A percentile compares a stretch with the other conserved stretches of the same genome.
Conservation (phyloP, 92 coral and sea anemone species). For the Chrysogorgia sp. region DNA sequence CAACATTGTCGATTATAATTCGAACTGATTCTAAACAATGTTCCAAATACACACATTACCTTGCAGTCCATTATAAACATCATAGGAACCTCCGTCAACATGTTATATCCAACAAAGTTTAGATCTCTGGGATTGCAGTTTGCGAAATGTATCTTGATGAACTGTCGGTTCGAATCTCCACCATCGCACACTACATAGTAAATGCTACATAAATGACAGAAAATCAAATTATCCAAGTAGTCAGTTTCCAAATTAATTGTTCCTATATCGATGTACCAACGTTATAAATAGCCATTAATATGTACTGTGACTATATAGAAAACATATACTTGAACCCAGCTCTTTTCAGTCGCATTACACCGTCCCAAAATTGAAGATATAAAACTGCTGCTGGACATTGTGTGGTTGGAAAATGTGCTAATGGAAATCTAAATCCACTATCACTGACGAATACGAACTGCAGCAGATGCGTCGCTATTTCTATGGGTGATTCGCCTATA, state of each 20-base stretch:
- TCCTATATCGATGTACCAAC: too few species aligned
- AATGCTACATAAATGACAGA: background rate
- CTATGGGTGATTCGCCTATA: too few species aligned
- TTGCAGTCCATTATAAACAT: conserved; percentile 25
- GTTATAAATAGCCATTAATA: too few species aligned
- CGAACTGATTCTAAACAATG: background rate
- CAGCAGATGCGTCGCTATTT: background rate
- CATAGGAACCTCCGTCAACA: conserved; percentile 20
- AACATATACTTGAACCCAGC: background rate
- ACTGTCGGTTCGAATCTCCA: conserved; percentile 16
- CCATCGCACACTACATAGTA: conserved; percentile 19
- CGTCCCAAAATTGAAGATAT: conserved; percentile 3
- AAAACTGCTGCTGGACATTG: background rate
- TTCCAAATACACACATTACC: background rate
- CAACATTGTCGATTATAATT: background rate
- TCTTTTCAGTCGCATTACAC: background rate
- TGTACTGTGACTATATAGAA: too few species aligned
- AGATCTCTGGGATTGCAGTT: conserved; percentile 13
- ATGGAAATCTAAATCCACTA: background rate
- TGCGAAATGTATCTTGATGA: conserved; percentile 13
- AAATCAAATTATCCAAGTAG: too few species aligned
- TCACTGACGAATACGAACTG: conserved; percentile 5
- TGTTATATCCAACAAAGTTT: conserved; percentile 23
- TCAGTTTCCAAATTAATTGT: too few species aligned
- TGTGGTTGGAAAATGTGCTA: background rate